Base-by-base conservation (phyloP, 2,888 invertebrate genomes). In the Aleiodes testaceus region DNA sequence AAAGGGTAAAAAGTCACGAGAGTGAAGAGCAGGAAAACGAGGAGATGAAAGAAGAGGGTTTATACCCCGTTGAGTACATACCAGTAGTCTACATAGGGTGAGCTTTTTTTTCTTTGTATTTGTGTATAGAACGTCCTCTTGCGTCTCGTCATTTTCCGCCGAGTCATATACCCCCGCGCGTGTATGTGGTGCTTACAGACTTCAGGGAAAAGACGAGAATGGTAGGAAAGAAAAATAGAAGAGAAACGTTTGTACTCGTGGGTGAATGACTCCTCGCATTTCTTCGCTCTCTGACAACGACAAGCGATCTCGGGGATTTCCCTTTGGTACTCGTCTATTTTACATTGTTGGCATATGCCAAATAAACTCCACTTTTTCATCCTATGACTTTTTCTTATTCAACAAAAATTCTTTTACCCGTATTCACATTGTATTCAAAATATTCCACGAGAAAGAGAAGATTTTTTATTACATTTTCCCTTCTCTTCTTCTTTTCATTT, bases 1-100 rank as follows among this genome's bases (percentile, higher is more conserved):
- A 70, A 66, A 70, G 66, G 70, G 66, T 70, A 70, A 53, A 70
- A 70, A 70, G 66, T 70, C 70, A 66, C 61, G 59, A 52, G 61
- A 64, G 70, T 50, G 55, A 22, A 66, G 63, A 47, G 44, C 55
- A 66, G 59, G 61, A 44, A 70, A 70, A 66, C 66, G 70, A 66
- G 45, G 42, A 61, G 70, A 70, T 70, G 70, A 70, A 66, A 70
- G 66, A 66, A 65, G 47, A 45, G 64, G 50, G 52, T 52, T 52
- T 36, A 36, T 36, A 52, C 22, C 20, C 20, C 22, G 20, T 52
- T 52, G 52, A 52, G 52, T 52, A 52, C 52, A 52, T 52, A 52
- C 52, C 52, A 52, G 20, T 52, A 52, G 36, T 50, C 49, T 42
- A 30, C 53, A 53, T 53, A 16, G 26, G 47, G 26, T 5, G 26